A percentile compares a stretch with the other conserved stretches of the same genome.
Conservation (phyloP, 2,888 invertebrate genomes). For the Eilema caniola region DNA sequence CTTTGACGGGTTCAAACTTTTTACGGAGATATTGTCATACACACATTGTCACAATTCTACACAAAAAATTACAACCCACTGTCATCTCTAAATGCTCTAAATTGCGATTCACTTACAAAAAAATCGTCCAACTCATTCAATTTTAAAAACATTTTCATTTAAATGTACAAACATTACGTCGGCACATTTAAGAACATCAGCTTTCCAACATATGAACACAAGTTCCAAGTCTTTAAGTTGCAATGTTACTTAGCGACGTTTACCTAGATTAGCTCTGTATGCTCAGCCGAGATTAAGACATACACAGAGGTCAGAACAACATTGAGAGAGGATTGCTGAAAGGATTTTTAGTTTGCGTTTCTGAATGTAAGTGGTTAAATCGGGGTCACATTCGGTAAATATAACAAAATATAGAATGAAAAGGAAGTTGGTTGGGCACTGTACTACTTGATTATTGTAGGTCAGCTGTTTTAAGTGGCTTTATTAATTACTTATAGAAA, state of each 20-base stretch:
- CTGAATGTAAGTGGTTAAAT: conserved; percentile 3
- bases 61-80: no score
- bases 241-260: conserved; percentile 22
- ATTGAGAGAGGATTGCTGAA: conserved; percentile 16
- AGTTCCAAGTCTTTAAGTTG: conserved; percentile 13
- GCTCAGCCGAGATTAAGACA: conserved; percentile 28
- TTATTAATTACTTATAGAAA: no score
- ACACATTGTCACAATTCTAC: no score
- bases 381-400: background rate
- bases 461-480: no score
- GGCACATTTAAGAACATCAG: background rate
- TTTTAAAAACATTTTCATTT: background rate
- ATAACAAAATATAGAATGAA: background rate
- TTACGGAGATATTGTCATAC: no score
- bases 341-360: conserved; percentile 12
- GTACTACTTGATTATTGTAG: no score
- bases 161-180: background rate
- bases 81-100: background rate
- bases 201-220: conserved; percentile 5
- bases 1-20: no score
- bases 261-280: conserved; percentile 33
- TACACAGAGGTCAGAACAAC: conserved; percentile 18
- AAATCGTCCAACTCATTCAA: background rate
- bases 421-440: no score
- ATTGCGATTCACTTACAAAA: background rate